Percentiles rank a stretch among this genome's conserved stretches.
Evolutionary conservation across 2,797 vertebrate genomes (phyloP).

Genomic region (Hydrophis major): DNA sequence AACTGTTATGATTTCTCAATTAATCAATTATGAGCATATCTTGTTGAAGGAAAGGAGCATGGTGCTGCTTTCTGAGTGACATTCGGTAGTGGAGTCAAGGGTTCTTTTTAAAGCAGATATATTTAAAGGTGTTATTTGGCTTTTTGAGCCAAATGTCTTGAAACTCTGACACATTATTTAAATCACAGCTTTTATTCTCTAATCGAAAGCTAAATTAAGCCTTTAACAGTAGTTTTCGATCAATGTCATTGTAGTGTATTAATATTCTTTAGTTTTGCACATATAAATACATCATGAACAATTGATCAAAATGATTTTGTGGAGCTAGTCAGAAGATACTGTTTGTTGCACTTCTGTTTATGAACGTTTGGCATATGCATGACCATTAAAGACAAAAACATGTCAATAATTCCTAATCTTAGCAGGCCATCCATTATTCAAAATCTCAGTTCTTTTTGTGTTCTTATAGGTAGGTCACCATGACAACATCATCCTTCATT

Average conservation of each 20-base stretch:
- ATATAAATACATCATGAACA: slow-evolving; percentile 21
- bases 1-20: not conserved
- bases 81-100: not conserved
- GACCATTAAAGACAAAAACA: slow-evolving; percentile 59
- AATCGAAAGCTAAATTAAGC: not conserved
- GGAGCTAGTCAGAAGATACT: slow-evolving; percentile 31
- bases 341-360: slow-evolving; percentile 39
- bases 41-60: not conserved
- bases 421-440: slow-evolving; percentile 84
- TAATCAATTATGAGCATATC: not conserved
- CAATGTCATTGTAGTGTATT: not conserved
- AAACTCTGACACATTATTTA: not conserved
- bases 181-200: not conserved
- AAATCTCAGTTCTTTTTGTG: slow-evolving; percentile 61
- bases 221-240: not conserved
- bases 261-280: not conserved
- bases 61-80: not conserved
- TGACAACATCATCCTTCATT: slow-evolving; percentile 74
- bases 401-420: slow-evolving; percentile 77
- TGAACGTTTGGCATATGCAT: slow-evolving; percentile 38
- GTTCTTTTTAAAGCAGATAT: not conserved
- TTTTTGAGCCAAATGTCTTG: not conserved
- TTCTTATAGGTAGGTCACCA: slow-evolving; percentile 77
- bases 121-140: not conserved
- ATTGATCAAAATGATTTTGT: slow-evolving; percentile 32